A percentile compares a stretch with the other conserved stretches of the same genome.
phyloP scores from a whole-genome alignment of 1,140 invertebrate genomes.

The Drosophila rufa region DNA sequence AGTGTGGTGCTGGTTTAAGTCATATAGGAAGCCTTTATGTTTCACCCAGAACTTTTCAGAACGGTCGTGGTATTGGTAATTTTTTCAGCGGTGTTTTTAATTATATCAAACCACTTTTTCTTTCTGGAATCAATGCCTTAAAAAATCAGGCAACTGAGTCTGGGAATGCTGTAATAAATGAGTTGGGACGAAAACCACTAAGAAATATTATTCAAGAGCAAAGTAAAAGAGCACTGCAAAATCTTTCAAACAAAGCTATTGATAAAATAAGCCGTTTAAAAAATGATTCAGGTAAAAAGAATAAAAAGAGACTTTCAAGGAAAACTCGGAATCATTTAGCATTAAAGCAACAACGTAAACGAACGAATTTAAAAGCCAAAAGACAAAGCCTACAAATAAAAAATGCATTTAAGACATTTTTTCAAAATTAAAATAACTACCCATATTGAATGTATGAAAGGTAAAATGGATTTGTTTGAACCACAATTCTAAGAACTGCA shows the following conservation, averaged over 20 bases:
- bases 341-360: background rate
- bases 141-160: no score
- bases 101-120: no score
- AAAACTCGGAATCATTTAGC: background rate
- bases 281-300: background rate
- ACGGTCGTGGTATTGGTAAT: no score
- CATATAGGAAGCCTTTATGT: slow-evolving; percentile 6
- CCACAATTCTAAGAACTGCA: background rate
- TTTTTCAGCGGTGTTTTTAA: no score
- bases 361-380: background rate
- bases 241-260: slow-evolving; percentile 1
- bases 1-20: background rate
- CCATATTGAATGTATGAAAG: slow-evolving; percentile 5
- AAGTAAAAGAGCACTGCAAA: background rate
- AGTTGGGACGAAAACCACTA: background rate
- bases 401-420: slow-evolving; percentile 2
- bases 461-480: slow-evolving; percentile 4
- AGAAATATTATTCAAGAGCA: slow-evolving; percentile 1
- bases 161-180: no score
- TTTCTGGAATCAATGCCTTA: no score
- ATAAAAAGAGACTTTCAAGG: background rate
- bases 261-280: background rate
- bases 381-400: background rate
- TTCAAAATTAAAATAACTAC: slow-evolving; percentile 6
- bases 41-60: background rate